A percentile compares a stretch with the other conserved stretches of the same genome.
Evolutionary conservation across 1,140 invertebrate species (phyloP).

Genomic region (Euwallacea similis): DNA sequence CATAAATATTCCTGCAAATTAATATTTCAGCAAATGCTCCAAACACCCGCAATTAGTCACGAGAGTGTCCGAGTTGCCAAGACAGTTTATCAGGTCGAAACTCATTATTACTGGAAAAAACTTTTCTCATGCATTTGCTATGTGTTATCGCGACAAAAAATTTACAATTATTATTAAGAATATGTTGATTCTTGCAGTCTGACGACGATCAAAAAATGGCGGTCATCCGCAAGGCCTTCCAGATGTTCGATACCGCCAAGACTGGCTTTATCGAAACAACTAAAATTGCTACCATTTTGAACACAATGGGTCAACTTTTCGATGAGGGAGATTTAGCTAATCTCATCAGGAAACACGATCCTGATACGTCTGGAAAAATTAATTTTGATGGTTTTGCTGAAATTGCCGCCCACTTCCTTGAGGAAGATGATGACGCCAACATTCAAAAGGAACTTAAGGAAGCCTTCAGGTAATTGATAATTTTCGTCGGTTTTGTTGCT

Average conservation of each 20-base stretch:
- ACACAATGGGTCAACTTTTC: conserved; percentile 90
- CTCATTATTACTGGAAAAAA: no score
- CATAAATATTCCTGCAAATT: no score
- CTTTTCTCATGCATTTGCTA: no score
- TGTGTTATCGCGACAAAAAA: no score
- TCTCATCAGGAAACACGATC: conserved; percentile 82
- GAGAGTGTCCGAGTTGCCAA: no score
- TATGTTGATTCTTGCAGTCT: conserved; percentile 13
- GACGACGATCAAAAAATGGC: conserved; percentile 82
- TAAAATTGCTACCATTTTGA: conserved; percentile 89
- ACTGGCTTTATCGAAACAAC: conserved; percentile 85
- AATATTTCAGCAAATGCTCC: no score
- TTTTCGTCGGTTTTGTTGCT: not conserved
- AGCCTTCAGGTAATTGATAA: conserved; percentile 71
- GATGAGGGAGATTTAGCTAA: conserved; percentile 83
- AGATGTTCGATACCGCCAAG: conserved; percentile 93
- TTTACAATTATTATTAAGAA: no score
- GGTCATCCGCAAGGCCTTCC: conserved; percentile 89
- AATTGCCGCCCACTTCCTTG: conserved; percentile 86
- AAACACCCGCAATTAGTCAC: no score
- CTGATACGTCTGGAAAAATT: conserved; percentile 82
- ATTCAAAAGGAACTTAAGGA: conserved; percentile 94
- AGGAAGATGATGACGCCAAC: conserved; percentile 83
- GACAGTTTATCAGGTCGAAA: no score
- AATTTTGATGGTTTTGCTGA: conserved; percentile 92